phyloP scores from a whole-genome alignment of 2,797 vertebrate genomes.

The Poecilia wingei region DNA sequence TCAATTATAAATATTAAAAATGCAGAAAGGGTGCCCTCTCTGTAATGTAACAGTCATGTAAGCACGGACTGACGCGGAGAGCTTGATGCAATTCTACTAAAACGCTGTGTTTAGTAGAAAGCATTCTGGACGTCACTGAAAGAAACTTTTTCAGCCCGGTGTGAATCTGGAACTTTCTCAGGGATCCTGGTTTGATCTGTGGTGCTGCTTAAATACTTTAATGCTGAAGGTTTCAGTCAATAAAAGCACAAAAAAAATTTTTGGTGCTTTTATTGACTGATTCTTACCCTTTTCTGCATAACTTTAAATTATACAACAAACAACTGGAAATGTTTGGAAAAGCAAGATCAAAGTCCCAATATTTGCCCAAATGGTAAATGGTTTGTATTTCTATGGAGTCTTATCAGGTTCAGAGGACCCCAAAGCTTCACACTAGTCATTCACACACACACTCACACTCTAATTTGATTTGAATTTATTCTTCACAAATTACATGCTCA shows the following conservation, averaged over 20 bases:
- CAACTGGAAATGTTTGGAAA: neutral
- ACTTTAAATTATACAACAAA: neutral
- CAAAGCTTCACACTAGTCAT: no score
- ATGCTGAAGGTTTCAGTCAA: neutral
- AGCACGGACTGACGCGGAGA: neutral
- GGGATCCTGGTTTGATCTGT: neutral
- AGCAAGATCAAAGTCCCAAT: neutral
- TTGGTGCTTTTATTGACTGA: neutral
- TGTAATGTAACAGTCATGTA: neutral
- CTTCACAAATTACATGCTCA: no score
- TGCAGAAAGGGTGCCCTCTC: neutral
- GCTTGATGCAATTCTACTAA: neutral
- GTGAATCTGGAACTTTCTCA: neutral
- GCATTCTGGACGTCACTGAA: neutral
- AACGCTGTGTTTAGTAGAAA: neutral
- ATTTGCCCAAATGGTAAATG: no score
- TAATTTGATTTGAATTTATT: no score
- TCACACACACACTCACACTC: no score
- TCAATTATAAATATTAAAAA: neutral
- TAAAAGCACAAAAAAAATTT: neutral
- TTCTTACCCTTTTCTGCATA: neutral
- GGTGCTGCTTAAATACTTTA: neutral
- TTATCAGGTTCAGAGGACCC: no score
- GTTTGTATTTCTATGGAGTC: no score
- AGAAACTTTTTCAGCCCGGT: neutral